Conservation (phyloP, 2,888 invertebrate species). For the Tubiluchus corallicola region DNA sequence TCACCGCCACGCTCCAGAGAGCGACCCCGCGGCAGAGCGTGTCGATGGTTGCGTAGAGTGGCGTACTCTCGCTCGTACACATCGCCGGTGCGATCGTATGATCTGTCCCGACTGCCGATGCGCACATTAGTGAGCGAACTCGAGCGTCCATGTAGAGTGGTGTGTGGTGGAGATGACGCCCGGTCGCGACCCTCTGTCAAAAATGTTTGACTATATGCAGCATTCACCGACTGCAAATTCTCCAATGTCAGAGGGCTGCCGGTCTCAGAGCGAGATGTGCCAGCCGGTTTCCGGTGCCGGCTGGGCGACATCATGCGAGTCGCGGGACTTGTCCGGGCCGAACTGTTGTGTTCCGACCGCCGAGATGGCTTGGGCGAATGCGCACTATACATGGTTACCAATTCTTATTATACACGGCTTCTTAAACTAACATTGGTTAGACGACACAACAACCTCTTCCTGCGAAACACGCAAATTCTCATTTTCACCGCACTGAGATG, state of each 20-base stretch:
- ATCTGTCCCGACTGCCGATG: conserved; percentile 22
- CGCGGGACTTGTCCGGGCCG: conserved; percentile 15
- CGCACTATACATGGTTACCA: too few relatives aligned
- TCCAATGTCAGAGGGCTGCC: conserved; percentile 22
- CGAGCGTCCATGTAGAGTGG: too few relatives aligned
- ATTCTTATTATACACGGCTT: too few relatives aligned
- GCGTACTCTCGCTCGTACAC: conserved; percentile 55
- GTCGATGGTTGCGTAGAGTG: conserved; percentile 59
- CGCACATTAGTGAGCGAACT: conserved; percentile 16
- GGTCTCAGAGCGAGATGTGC: conserved; percentile 14
- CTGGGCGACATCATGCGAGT: conserved; percentile 8
- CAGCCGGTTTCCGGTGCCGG: conserved; percentile 14
- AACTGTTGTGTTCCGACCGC: conserved; percentile 28
- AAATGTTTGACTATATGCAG: conserved; percentile 17
- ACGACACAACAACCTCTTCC: too few relatives aligned
- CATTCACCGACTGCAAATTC: conserved; percentile 18
- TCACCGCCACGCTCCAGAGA: conserved; percentile 22
- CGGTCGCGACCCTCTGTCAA: conserved; percentile 13
- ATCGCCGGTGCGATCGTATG: conserved; percentile 43
- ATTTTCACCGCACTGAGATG: too few relatives aligned
- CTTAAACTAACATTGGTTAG: too few relatives aligned
- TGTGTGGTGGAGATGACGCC: too few relatives aligned
- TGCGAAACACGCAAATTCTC: too few relatives aligned
- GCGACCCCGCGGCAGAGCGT: conserved; percentile 25
- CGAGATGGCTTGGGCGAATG: conserved; percentile 16